A percentile compares a stretch with the other conserved stretches of the same genome.
These are phyloP conservation scores for Stegostoma tigrinum DNA, from an alignment of 2,113 vertebrate species.

Conservation along the genomic window DNA sequence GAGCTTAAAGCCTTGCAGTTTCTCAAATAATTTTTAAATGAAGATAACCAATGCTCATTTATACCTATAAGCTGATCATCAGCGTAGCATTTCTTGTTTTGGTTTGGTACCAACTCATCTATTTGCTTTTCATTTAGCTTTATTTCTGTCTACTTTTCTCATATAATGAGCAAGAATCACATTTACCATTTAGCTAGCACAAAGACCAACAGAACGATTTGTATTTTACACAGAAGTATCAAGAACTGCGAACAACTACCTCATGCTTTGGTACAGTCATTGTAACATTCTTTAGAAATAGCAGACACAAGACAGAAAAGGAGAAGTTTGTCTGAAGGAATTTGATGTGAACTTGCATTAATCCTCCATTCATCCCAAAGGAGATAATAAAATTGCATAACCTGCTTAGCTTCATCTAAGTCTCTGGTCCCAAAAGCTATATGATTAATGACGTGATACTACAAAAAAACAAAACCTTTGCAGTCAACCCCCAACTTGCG, in stretches of 20 bases:
- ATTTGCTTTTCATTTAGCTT: not conserved
- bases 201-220: not conserved
- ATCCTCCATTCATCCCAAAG: not conserved
- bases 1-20: not conserved
- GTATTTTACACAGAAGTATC: not conserved
- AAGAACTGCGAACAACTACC: too few relatives aligned
- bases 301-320: not conserved
- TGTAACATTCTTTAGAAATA: not conserved
- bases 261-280: not conserved
- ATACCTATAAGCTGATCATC: not conserved
- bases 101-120: not conserved
- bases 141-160: not conserved
- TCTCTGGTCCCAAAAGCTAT: not conserved
- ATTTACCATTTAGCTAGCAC: not conserved
- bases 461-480: slow-evolving; percentile 25
- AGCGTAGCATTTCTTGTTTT: not conserved
- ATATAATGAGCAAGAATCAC: not conserved
- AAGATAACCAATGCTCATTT: too few relatives aligned
- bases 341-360: not conserved
- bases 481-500: not conserved
- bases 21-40: not conserved
- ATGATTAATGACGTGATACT: not conserved
- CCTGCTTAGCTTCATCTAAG: not conserved
- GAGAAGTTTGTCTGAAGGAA: not conserved
- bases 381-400: not conserved